Conservation (phyloP, 2,888 invertebrate genomes). For the Himalopsyche kuldschensis region DNA sequence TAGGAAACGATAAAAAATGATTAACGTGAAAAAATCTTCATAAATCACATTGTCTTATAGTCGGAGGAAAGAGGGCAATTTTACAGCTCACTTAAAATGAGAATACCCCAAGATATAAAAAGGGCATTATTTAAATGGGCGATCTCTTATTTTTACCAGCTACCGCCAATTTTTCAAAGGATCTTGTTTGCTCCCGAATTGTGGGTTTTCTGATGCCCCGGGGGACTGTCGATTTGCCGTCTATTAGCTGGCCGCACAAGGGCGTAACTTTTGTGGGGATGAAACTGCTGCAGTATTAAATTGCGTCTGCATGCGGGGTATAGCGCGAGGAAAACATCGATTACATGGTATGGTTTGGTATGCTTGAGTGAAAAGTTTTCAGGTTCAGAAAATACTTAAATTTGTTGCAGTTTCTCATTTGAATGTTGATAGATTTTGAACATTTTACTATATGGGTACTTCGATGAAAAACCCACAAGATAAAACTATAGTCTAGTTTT, state of each 20-base stretch:
- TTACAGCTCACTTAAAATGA: not conserved
- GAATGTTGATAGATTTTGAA: no score
- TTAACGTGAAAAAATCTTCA: not conserved
- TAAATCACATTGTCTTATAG: not conserved
- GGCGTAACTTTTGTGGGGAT: not conserved
- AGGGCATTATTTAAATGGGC: not conserved
- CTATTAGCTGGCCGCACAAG: not conserved
- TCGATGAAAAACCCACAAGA: no score
- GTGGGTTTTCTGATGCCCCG: not conserved
- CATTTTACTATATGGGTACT: no score
- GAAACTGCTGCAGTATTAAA: no score
- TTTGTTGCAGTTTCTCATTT: no score
- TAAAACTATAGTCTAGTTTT: no score
- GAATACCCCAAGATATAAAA: not conserved
- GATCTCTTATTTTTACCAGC: not conserved
- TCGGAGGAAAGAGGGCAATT: not conserved
- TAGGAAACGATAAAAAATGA: no score
- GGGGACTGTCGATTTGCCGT: not conserved
- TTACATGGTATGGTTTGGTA: no score
- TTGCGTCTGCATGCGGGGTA: no score
- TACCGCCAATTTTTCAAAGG: not conserved
- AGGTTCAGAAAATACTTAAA: no score
- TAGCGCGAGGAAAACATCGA: no score
- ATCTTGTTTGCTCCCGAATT: not conserved
- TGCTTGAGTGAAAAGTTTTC: no score